Percentiles rank a stretch among this genome's conserved stretches.
Conservation (phyloP, 2,888 invertebrate species). For the Heliconius charithonia region DNA sequence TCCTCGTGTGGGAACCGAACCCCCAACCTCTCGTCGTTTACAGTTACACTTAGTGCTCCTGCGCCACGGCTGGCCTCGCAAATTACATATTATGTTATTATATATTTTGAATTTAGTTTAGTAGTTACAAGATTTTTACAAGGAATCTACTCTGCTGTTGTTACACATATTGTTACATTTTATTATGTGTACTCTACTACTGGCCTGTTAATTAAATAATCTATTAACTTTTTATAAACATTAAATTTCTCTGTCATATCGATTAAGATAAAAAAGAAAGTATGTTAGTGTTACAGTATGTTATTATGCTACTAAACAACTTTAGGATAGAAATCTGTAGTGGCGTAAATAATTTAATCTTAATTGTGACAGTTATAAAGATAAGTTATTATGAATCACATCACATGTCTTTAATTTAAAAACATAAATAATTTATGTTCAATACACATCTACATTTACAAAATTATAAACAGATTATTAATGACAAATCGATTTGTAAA, state of each 20-base stretch:
- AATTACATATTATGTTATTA: no score
- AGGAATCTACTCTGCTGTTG: no score
- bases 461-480: not conserved
- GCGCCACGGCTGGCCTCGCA: no score
- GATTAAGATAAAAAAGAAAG: conserved; percentile 11
- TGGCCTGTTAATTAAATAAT: not conserved
- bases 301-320: conserved; percentile 4
- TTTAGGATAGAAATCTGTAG: conserved; percentile 10
- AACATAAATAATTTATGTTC: not conserved
- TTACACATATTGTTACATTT: no score
- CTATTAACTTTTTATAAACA: not conserved
- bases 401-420: not conserved
- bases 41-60: no score
- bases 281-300: conserved; percentile 10
- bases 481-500: not conserved
- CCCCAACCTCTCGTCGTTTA: no score
- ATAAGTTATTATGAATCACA: not conserved
- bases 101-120: no score
- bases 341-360: conserved; percentile 17
- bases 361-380: not conserved
- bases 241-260: conserved; percentile 10
- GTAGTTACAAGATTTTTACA: no score
- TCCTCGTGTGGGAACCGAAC: no score
- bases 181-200: no score
- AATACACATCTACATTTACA: not conserved